Conservation (phyloP, 2,797 vertebrate species). For the Rhyacichthys aspro region DNA sequence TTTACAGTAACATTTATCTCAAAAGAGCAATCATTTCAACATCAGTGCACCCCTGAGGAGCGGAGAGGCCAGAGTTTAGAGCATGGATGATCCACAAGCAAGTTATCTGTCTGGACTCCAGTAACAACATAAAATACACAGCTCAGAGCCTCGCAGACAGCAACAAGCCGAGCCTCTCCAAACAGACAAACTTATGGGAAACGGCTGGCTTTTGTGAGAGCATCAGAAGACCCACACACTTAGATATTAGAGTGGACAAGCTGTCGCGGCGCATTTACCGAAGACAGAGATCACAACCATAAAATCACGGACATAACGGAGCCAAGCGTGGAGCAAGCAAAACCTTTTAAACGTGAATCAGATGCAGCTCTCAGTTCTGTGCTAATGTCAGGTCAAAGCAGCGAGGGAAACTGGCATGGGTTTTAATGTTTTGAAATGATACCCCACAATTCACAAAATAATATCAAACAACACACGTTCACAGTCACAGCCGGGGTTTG, state of each 20-base stretch:
- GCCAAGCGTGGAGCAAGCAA: conserved; percentile 32
- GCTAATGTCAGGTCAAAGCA: conserved; percentile 8
- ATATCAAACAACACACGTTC: too few species aligned
- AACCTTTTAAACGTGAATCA: conserved; percentile 41
- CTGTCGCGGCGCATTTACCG: conserved; percentile 67
- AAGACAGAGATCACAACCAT: conserved; percentile 54
- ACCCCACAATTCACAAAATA: conserved; percentile 1
- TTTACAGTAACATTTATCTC: conserved; percentile 55
- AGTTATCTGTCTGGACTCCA: conserved; percentile 30
- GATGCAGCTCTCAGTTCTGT: conserved; percentile 23
- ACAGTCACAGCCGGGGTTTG: neutral
- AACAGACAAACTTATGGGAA: conserved; percentile 41
- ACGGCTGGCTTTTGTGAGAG: conserved; percentile 34
- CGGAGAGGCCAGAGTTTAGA: conserved; percentile 6
- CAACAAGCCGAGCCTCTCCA: conserved; percentile 8
- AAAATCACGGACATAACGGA: conserved; percentile 58
- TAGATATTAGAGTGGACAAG: conserved; percentile 61
- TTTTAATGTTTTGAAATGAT: neutral
- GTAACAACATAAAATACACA: conserved; percentile 44
- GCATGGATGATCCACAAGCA: conserved; percentile 33
- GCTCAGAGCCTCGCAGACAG: conserved; percentile 39
- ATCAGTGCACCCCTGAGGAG: conserved; percentile 21
- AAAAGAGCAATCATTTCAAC: conserved; percentile 39
- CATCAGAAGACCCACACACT: conserved; percentile 20
- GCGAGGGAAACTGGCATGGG: neutral